Percentiles rank a stretch among this genome's conserved stretches.
phyloP scores from a whole-genome alignment of 2,888 invertebrate species.

The Hydrotaea diabolus region DNA sequence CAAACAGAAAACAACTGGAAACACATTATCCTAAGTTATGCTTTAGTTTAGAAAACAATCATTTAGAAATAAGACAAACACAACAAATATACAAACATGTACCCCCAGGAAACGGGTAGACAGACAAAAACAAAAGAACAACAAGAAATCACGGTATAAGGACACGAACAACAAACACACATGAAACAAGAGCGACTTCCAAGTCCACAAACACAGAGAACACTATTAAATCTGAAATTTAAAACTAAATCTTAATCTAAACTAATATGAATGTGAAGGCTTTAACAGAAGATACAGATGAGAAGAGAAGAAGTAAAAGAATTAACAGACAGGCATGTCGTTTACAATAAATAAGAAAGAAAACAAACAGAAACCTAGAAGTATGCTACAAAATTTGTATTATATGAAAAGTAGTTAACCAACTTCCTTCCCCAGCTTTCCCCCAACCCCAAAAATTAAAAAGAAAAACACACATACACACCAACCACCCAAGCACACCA shows the following conservation, averaged over 20 bases:
- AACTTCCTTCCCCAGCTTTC: constrained; percentile 38
- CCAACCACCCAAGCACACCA: neutral
- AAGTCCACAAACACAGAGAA: constrained; percentile 40
- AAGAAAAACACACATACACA: constrained; percentile 40
- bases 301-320: constrained; percentile 30
- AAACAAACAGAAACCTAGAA: constrained; percentile 52
- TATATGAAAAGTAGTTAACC: constrained; percentile 56
- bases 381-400: constrained; percentile 64
- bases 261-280: constrained; percentile 39
- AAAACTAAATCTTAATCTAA: constrained; percentile 37
- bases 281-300: too few species aligned
- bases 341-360: constrained; percentile 46
- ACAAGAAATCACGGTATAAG: constrained; percentile 61
- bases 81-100: neutral
- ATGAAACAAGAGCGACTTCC: constrained; percentile 3
- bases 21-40: constrained; percentile 61
- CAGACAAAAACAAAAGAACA: constrained; percentile 25
- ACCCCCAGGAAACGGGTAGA: neutral
- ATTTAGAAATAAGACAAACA: constrained; percentile 52
- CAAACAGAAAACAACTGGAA: neutral
- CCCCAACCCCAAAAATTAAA: constrained; percentile 28
- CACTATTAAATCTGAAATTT: constrained; percentile 61
- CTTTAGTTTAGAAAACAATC: constrained; percentile 54
- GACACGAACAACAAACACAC: constrained; percentile 62
- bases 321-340: constrained; percentile 53